phyloP scores from a whole-genome alignment of 2,113 vertebrate genomes.

The Pionites leucogaster region DNA sequence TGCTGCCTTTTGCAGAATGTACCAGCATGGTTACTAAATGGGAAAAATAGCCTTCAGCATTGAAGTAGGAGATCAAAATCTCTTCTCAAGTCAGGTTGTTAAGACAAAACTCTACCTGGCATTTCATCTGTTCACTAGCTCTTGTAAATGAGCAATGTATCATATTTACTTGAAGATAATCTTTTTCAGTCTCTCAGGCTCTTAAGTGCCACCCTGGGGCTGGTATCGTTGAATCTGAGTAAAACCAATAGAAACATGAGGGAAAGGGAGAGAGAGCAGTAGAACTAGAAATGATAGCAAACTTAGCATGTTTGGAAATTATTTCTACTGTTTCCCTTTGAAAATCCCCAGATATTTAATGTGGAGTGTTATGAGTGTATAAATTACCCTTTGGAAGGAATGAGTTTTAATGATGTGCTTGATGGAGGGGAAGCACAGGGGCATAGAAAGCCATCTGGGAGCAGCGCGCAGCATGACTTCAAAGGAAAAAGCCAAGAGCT shows the following conservation, averaged over 20 bases:
- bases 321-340: constrained; percentile 40
- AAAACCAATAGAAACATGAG: constrained; percentile 3
- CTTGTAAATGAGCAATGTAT: not conserved
- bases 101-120: not conserved
- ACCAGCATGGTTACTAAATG: not conserved
- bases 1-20: not conserved
- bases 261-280: not conserved
- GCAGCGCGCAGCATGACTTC: not conserved
- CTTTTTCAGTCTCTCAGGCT: not conserved
- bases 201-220: not conserved
- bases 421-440: constrained; percentile 25
- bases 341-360: constrained; percentile 46
- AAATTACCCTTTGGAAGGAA: constrained; percentile 45
- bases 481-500: constrained; percentile 37
- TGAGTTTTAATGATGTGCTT: constrained; percentile 46
- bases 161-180: constrained; percentile 29
- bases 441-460: constrained; percentile 35
- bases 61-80: constrained; percentile 36
- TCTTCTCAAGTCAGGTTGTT: constrained; percentile 2
- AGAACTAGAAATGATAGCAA: constrained; percentile 5
- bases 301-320: constrained; percentile 44
- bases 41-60: constrained; percentile 9
- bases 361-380: constrained; percentile 2
- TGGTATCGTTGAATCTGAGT: not conserved
- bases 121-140: constrained; percentile 10